phyloP scores from a whole-genome alignment of 1,140 invertebrate genomes.

The Scaptomyza pallida region DNA sequence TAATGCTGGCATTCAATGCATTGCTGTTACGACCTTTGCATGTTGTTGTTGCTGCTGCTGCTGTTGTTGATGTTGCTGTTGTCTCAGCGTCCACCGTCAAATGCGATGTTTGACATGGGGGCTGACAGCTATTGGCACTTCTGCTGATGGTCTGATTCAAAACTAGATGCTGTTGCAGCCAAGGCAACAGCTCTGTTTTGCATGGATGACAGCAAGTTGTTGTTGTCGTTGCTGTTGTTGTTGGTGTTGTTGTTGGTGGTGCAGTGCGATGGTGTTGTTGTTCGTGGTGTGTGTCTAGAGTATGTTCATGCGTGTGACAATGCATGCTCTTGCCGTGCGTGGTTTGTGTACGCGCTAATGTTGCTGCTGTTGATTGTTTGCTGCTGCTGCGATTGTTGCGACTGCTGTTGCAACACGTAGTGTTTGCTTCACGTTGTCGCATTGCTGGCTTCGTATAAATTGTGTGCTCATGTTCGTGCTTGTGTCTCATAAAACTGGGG shows the following conservation, averaged over 20 bases:
- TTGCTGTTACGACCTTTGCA: slow-evolving; percentile 62
- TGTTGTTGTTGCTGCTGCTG: slow-evolving; percentile 15
- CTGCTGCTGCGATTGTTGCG: slow-evolving; percentile 26
- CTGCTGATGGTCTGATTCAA: slow-evolving; percentile 75
- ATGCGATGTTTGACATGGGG: slow-evolving; percentile 69
- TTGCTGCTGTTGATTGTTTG: slow-evolving; percentile 24
- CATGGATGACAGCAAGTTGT: slow-evolving; percentile 49
- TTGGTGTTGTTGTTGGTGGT: slow-evolving; percentile 16
- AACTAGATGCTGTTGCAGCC: slow-evolving; percentile 83
- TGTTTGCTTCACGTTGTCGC: slow-evolving; percentile 33
- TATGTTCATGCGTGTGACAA: slow-evolving; percentile 59
- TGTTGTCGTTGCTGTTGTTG: slow-evolving; percentile 28
- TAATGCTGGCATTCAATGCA: slow-evolving; percentile 63
- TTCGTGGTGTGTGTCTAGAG: slow-evolving; percentile 63
- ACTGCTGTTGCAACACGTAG: slow-evolving; percentile 47
- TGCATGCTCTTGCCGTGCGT: slow-evolving; percentile 61
- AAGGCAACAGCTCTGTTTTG: slow-evolving; percentile 81
- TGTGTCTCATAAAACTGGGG: slow-evolving; percentile 71
- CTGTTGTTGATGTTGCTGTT: slow-evolving; percentile 36
- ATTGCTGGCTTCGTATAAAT: slow-evolving; percentile 24
- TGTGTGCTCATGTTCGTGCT: slow-evolving; percentile 61
- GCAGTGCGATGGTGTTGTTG: slow-evolving; percentile 31
- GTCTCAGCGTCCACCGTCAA: slow-evolving; percentile 76
- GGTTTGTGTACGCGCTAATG: slow-evolving; percentile 63
- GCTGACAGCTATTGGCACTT: slow-evolving; percentile 50